Base-by-base conservation (phyloP, 1,140 invertebrate genomes). In the Drosophila azteca region DNA sequence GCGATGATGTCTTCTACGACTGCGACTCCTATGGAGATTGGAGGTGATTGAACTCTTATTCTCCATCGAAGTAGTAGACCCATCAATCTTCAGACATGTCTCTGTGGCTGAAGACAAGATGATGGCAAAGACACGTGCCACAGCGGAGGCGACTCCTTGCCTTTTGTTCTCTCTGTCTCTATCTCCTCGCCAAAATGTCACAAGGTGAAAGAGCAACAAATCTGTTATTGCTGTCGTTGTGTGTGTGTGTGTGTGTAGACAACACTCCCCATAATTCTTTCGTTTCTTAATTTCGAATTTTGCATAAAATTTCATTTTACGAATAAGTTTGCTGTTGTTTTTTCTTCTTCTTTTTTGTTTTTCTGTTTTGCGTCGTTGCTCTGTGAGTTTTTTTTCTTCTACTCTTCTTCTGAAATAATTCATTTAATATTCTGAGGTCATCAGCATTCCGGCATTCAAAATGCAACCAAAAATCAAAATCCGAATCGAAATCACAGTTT, bases 371-470 rank as follows among this genome's bases (percentile, higher is more conserved):
- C 22, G 22, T 24, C 17, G 22, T 29, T 29, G 0, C 2, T 29
- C 6, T 46, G 49, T 55, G 24, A 48, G 68, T 69, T 69, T 46
- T 64, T 55, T 24, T 55, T 69, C 52, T 69, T 68, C 49, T 48
- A 46, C 41, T 64, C 39, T 13, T 64, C 39, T 13, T 39, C 35
- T 39, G 35, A 39, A 45, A 53, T 54, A 73, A 70, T 79, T 64
- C 22, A 73, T 46, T 57, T 51, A 53, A 58, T 70, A 55, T 53
- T 67, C 55, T 85, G 82, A 85, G 82, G 74, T 85, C 82, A 82
- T 77, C 79, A 55, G 59, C 79, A 82, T 77, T 69, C 73, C 73
- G 41, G 17, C 61, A 69, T 52, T 51, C 50, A 48, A 74, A 81
- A 87, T 73, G 67, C 76, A 75, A 67, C 44, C 46, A 53, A 60